These are phyloP conservation scores for Trissolcus brochymenae DNA, from an alignment of 2,888 invertebrate species.

Conservation along the genomic window DNA sequence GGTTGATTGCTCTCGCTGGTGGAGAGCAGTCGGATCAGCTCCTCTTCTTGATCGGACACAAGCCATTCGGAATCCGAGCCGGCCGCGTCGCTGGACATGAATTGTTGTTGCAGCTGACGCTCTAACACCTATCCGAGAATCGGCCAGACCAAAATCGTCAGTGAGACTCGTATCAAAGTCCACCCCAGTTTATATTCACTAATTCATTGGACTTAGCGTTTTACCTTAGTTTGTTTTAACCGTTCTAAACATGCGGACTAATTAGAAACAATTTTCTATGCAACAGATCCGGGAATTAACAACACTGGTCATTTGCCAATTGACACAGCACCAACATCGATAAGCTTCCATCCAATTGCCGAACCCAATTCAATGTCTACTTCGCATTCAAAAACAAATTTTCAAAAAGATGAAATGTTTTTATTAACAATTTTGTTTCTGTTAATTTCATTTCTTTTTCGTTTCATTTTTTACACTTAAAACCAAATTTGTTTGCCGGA, in stretches of 20 bases:
- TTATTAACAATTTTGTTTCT: not conserved
- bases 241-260: constrained; percentile 53
- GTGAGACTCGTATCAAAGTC: constrained; percentile 70
- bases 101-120: constrained; percentile 72
- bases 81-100: constrained; percentile 71
- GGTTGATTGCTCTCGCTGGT: constrained; percentile 74
- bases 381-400: constrained; percentile 53
- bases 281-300: constrained; percentile 51
- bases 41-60: constrained; percentile 88
- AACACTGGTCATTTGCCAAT: constrained; percentile 57
- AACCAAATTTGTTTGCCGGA: no score
- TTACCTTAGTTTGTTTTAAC: constrained; percentile 46
- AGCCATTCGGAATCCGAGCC: constrained; percentile 87
- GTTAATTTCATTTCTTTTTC: not conserved
- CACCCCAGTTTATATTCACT: constrained; percentile 57
- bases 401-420: constrained; percentile 41
- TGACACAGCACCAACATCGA: constrained; percentile 54
- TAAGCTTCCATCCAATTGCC: constrained; percentile 51
- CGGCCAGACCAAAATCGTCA: constrained; percentile 71
- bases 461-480: not conserved
- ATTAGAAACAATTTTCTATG: constrained; percentile 45
- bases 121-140: constrained; percentile 70
- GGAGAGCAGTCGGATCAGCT: constrained; percentile 84
- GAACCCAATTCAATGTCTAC: constrained; percentile 56
- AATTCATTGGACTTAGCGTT: not conserved